Evolutionary conservation across 2,113 vertebrate species (phyloP).

Genomic region (Trichechus manatus): DNA sequence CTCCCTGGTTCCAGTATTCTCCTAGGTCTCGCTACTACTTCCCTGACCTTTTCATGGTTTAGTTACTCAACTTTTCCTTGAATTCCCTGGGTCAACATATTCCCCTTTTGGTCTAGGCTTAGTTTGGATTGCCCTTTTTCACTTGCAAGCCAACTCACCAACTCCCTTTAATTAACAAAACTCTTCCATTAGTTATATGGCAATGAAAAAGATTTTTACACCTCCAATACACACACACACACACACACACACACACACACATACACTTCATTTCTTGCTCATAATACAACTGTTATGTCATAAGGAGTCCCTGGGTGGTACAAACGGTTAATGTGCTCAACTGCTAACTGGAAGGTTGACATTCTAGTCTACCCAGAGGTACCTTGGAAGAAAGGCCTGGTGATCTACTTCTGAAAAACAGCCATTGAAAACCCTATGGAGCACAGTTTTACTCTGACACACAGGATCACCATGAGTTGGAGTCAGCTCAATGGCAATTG

Average conservation of each 20-base stretch:
- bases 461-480: neutral
- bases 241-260: neutral
- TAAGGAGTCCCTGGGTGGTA: neutral
- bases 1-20: neutral
- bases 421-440: neutral
- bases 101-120: neutral
- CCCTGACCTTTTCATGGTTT: neutral
- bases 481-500: neutral
- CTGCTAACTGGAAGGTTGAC: neutral
- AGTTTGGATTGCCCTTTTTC: neutral
- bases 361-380: neutral
- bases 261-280: neutral
- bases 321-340: neutral
- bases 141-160: neutral
- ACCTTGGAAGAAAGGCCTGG: neutral
- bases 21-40: neutral
- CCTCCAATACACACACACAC: neutral
- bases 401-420: neutral
- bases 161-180: neutral
- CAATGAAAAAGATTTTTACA: neutral
- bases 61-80: neutral
- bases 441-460: neutral
- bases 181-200: neutral
- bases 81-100: neutral
- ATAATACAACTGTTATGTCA: neutral